phyloP scores from a whole-genome alignment of 1,140 invertebrate genomes.

The Solenopsis invicta region DNA sequence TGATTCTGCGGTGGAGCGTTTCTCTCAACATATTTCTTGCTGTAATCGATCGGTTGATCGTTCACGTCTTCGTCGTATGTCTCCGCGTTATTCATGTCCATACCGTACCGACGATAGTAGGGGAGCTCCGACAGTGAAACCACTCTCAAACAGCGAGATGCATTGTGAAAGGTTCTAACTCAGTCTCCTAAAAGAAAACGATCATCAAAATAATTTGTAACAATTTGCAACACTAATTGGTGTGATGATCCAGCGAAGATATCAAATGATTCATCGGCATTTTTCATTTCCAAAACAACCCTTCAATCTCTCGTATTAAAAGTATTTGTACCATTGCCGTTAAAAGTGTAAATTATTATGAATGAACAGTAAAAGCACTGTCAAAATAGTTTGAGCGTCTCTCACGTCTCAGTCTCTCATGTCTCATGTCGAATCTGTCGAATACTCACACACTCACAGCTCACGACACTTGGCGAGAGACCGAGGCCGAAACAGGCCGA shows the following conservation, averaged over 20 bases:
- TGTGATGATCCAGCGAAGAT: not conserved
- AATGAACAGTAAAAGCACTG: not conserved
- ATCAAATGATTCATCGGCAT: not conserved
- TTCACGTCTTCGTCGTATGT: slow-evolving; percentile 75
- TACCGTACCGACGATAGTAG: not conserved
- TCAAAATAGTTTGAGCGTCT: not conserved
- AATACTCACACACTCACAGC: too few relatives aligned
- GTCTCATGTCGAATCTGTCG: not conserved
- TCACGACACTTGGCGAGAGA: too few relatives aligned
- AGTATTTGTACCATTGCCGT: too few relatives aligned
- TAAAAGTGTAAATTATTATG: too few relatives aligned
- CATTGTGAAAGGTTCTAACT: not conserved
- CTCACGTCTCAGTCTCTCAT: not conserved
- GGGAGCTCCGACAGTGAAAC: not conserved
- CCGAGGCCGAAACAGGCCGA: too few relatives aligned
- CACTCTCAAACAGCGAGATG: not conserved
- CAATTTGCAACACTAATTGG: not conserved
- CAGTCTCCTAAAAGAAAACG: not conserved
- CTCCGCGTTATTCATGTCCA: slow-evolving; percentile 48
- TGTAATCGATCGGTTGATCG: slow-evolving; percentile 83
- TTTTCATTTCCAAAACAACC: not conserved
- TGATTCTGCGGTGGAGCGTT: slow-evolving; percentile 65
- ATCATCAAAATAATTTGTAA: not conserved
- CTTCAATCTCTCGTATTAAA: too few relatives aligned
- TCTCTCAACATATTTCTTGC: slow-evolving; percentile 82